Conservation (phyloP, 2,888 invertebrate species). For the Eretmocerus hayati region DNA sequence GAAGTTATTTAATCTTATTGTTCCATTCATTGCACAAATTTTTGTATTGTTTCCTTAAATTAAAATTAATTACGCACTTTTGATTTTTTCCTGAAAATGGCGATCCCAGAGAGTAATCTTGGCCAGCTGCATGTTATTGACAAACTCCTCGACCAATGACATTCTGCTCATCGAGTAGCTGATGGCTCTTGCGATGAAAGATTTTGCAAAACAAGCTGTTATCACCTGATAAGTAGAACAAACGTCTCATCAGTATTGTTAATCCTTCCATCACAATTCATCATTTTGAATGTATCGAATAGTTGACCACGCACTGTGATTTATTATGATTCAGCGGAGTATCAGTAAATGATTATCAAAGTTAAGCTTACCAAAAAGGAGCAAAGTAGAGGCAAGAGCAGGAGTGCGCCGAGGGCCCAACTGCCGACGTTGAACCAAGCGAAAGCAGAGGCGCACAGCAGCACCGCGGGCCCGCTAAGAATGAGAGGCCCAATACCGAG, state of each 20-base stretch:
- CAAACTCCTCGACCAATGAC: constrained; percentile 31
- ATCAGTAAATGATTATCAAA: too few relatives aligned
- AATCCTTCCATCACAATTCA: too few relatives aligned
- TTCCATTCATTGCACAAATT: too few relatives aligned
- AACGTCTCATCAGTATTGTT: too few relatives aligned
- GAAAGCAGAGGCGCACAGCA: constrained; percentile 47
- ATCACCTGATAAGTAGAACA: constrained; percentile 24
- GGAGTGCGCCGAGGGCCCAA: constrained; percentile 49
- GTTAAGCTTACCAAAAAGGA: constrained; percentile 25
- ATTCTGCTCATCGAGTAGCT: constrained; percentile 30
- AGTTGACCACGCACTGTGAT: too few relatives aligned
- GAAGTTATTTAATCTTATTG: too few relatives aligned
- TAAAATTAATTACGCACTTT: too few relatives aligned
- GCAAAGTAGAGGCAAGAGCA: constrained; percentile 46
- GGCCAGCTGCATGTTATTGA: constrained; percentile 30
- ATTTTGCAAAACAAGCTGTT: constrained; percentile 30
- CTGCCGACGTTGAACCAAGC: constrained; percentile 48
- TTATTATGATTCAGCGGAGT: too few relatives aligned
- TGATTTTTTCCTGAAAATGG: constrained; percentile 28
- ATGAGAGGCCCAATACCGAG: constrained; percentile 49
- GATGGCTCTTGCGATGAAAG: constrained; percentile 28
- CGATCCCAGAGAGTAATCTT: constrained; percentile 32
- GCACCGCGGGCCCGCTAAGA: constrained; percentile 49
- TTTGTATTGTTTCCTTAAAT: too few relatives aligned
- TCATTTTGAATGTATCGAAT: too few relatives aligned